Evolutionary conservation across 2,113 vertebrate genomes (phyloP).

Genomic region (Marmota monax): DNA sequence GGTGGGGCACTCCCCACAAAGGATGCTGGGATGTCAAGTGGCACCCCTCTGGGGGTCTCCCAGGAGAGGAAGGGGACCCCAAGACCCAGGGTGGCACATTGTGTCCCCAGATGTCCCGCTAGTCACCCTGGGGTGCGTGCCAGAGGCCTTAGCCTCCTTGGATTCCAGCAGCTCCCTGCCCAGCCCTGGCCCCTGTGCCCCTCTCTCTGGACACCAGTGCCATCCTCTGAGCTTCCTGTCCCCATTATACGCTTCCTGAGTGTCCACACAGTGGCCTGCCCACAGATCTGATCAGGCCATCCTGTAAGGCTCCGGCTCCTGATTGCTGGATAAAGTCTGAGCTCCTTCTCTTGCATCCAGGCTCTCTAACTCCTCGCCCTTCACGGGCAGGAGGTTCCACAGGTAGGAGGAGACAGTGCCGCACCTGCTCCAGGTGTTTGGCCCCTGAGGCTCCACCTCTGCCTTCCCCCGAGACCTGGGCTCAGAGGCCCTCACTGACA

Average conservation of each 20-base stretch:
- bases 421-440: neutral
- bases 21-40: neutral
- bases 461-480: neutral
- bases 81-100: accelerated
- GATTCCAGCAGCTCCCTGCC: neutral
- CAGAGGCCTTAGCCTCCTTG: neutral
- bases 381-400: neutral
- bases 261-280: neutral
- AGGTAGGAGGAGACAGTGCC: accelerated
- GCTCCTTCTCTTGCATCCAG: neutral
- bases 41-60: neutral
- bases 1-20: neutral
- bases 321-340: neutral
- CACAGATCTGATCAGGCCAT: neutral
- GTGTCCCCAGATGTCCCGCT: neutral
- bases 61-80: neutral
- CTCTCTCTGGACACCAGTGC: neutral
- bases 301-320: neutral
- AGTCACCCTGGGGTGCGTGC: accelerated
- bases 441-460: too few species aligned
- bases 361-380: too few species aligned
- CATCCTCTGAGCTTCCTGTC: neutral
- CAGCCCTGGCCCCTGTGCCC: neutral
- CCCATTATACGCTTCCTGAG: neutral
- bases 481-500: neutral